Base-by-base conservation (phyloP, 1,140 invertebrate genomes). In the Temnothorax longispinosus region DNA sequence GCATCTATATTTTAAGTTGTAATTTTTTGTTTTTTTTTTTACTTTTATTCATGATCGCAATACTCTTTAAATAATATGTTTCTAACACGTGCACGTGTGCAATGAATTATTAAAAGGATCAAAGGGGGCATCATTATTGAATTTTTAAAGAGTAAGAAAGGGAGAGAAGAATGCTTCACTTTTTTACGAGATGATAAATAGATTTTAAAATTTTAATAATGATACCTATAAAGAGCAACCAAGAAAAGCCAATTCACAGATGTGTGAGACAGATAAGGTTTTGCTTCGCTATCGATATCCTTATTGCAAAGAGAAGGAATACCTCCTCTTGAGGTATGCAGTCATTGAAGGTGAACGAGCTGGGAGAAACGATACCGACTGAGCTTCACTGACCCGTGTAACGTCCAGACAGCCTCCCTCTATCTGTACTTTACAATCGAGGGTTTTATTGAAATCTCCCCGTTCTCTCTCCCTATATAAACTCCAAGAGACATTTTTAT, bases 401-500 rank as follows among this genome's bases (percentile, higher is more conserved):
- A 93, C 89, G 88, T 90, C 86, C 81, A 89, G 88, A 87, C 88
- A 86, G 88, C 87, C 91, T 89, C 91, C 35, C 86, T 92, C 92
- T 93, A 93, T 94, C 92, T 90, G 84, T 92, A 94, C 91, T 94
- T 94, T 91, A 93, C 91, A 94, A 94, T 93, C 92, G 88, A 88
- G 81, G 92, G 85, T 94, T 94, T 94, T 94, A 95, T 94, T 94
- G 93, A 94, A 93, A 94, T 94, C 92, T 93, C 91, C 74, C 90
- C 81, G 90, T 65, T 64, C 74, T 52, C 74, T 52, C 35, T 85
- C 74, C 87, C 90, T 93, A 92, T 94, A 94, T 94, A 94, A 94
- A 94, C 93, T 94, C 93, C 87, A 92, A 92, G 88, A 92, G 94
- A 94, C 93, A 93, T 93, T 94, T 94, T 94, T 94, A 94, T 95